These are phyloP conservation scores for Cyclura pinguis DNA, from an alignment of 2,797 vertebrate genomes.

Conservation along the genomic window DNA sequence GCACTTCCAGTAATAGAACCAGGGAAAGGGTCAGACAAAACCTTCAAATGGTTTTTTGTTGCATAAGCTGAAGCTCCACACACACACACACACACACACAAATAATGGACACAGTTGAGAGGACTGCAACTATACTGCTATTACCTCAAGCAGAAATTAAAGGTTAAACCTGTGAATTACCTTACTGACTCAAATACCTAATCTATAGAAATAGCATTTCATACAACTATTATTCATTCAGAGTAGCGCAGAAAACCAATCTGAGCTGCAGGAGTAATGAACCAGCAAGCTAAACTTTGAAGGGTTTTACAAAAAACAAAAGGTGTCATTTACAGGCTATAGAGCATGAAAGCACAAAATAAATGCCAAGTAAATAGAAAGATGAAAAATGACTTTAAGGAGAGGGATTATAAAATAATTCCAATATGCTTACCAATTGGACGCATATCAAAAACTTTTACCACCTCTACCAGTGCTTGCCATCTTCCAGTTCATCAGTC, in stretches of 20 bases:
- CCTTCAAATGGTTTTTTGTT: background rate
- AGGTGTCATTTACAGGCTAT: background rate
- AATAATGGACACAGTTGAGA: conserved; percentile 57
- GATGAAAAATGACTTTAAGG: background rate
- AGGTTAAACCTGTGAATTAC: conserved; percentile 53
- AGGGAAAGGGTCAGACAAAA: background rate
- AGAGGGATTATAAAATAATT: background rate
- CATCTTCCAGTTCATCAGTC: background rate
- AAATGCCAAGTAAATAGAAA: conserved; percentile 34
- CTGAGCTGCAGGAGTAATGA: conserved; percentile 39
- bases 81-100: background rate
- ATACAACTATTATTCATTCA: conserved; percentile 34
- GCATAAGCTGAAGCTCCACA: background rate
- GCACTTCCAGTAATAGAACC: background rate
- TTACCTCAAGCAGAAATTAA: conserved; percentile 42
- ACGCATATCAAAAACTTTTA: background rate
- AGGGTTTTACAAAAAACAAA: conserved; percentile 39
- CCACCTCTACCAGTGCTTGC: background rate
- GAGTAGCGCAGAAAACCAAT: background rate
- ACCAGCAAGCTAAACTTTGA: conserved; percentile 36
- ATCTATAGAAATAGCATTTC: conserved; percentile 50
- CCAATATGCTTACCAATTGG: background rate
- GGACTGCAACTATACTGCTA: conserved; percentile 61
- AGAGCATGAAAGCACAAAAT: conserved; percentile 42
- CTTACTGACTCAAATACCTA: conserved; percentile 56